Conservation (phyloP, 2,797 vertebrate genomes). For the Kryptolebias ocellatus region DNA sequence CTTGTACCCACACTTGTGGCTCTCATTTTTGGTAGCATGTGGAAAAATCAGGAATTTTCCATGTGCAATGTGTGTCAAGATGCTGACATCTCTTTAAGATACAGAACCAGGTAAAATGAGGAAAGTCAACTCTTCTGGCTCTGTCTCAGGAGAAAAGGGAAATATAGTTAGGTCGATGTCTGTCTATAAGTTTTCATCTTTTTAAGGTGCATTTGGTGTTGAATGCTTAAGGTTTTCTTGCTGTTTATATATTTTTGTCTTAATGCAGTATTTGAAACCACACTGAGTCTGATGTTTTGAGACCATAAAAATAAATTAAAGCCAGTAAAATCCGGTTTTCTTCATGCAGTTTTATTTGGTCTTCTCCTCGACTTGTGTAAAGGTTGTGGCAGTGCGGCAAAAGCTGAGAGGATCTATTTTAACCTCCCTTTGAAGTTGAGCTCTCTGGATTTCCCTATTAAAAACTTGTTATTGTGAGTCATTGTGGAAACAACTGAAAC, state of each 20-base stretch:
- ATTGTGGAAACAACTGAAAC: conserved; percentile 54
- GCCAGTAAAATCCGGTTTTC: conserved; percentile 37
- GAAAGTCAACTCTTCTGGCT: conserved; percentile 17
- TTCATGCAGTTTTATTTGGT: conserved; percentile 29
- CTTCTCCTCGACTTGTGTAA: conserved; percentile 30
- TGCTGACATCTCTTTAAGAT: conserved; percentile 62
- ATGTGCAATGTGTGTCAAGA: conserved; percentile 50
- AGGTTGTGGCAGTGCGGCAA: conserved; percentile 39
- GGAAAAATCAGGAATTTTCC: conserved; percentile 68
- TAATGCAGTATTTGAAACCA: conserved; percentile 12
- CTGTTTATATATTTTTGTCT: conserved; percentile 20
- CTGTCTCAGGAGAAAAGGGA: background rate
- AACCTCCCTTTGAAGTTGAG: conserved; percentile 62
- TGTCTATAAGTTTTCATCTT: background rate
- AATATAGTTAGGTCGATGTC: conserved; percentile 3
- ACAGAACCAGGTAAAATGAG: conserved; percentile 28
- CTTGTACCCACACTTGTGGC: conserved; percentile 57
- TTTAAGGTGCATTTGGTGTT: background rate
- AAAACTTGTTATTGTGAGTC: conserved; percentile 48
- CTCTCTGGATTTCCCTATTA: conserved; percentile 47
- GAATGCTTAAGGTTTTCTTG: conserved; percentile 29
- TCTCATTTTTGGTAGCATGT: conserved; percentile 63
- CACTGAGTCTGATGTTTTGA: conserved; percentile 21
- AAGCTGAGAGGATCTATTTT: conserved; percentile 52
- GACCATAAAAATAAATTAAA: conserved; percentile 32